Percentiles rank a stretch among this genome's conserved stretches.
Conservation (phyloP, 2,888 invertebrate genomes). For the Rhimphoctona megacephalus region DNA sequence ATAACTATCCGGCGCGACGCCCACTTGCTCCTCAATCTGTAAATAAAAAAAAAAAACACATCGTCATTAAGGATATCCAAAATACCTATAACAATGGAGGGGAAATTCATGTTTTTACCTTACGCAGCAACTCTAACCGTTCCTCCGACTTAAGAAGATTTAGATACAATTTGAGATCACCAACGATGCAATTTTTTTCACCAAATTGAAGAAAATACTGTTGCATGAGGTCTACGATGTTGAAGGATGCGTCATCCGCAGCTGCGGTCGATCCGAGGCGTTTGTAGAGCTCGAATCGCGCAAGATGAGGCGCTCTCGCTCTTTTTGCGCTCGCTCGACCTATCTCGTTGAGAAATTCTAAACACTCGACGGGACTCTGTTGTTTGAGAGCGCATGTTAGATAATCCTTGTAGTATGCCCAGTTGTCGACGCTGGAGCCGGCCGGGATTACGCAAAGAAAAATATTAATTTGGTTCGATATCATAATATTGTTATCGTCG, state of each 20-base stretch:
- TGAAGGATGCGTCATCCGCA: constrained; percentile 79
- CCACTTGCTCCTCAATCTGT: constrained; percentile 81
- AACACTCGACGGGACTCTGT: constrained; percentile 80
- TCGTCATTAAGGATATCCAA: background rate
- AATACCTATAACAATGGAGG: constrained; percentile 25
- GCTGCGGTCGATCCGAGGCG: constrained; percentile 82
- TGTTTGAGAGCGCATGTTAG: constrained; percentile 82
- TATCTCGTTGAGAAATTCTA: constrained; percentile 82
- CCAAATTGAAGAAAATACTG: constrained; percentile 94
- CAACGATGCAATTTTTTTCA: constrained; percentile 94
- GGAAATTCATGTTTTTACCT: constrained; percentile 70
- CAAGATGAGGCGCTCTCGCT: constrained; percentile 93
- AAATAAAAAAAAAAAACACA: background rate
- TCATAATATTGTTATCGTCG: background rate
- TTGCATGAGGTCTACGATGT: constrained; percentile 89
- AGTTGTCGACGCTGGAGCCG: constrained; percentile 84
- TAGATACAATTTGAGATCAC: constrained; percentile 92
- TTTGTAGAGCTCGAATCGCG: constrained; percentile 91
- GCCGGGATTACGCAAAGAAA: background rate
- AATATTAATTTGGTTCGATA: background rate
- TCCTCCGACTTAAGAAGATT: constrained; percentile 89
- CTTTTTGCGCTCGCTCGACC: constrained; percentile 76
- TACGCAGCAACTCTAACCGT: constrained; percentile 86
- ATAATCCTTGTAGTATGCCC: constrained; percentile 85
- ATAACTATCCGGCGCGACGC: constrained; percentile 80